Evolutionary conservation across 1,140 invertebrate species (phyloP).

Genomic region (fruit fly (Drosophila melanogaster)): DNA sequence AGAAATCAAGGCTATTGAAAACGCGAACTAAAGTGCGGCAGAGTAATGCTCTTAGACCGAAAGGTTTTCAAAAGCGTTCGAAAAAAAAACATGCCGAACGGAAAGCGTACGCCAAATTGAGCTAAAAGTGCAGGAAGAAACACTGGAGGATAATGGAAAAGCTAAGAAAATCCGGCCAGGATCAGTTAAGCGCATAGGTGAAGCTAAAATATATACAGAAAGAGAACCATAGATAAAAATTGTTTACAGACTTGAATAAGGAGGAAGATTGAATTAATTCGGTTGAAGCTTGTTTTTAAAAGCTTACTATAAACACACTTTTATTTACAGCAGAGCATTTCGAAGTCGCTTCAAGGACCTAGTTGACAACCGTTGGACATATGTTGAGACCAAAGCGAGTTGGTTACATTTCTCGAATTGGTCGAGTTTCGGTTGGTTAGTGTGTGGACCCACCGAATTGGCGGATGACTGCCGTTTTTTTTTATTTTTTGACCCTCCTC

Average conservation of each 20-base stretch:
- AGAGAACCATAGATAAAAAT: neutral
- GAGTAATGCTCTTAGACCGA: slow-evolving; percentile 23
- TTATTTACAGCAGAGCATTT: too few relatives aligned
- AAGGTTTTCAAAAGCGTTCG: slow-evolving; percentile 25
- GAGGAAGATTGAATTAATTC: too few relatives aligned
- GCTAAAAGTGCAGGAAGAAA: slow-evolving; percentile 1
- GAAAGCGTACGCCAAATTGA: neutral
- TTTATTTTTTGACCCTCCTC: slow-evolving; percentile 17
- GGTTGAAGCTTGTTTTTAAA: too few relatives aligned
- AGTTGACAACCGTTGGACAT: slow-evolving; percentile 6
- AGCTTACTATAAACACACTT: too few relatives aligned
- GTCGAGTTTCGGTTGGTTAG: slow-evolving; percentile 38
- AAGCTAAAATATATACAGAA: too few relatives aligned
- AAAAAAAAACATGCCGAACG: neutral
- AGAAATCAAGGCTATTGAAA: slow-evolving; percentile 11
- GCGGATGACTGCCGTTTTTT: slow-evolving; percentile 8
- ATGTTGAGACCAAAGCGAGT: slow-evolving; percentile 27
- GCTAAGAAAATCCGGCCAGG: too few relatives aligned
- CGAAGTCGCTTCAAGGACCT: neutral
- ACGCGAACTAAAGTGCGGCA: slow-evolving; percentile 7
- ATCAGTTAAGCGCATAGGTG: neutral
- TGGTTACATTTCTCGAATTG: slow-evolving; percentile 59
- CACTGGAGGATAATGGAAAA: neutral
- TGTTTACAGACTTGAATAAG: too few relatives aligned
- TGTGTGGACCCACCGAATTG: slow-evolving; percentile 3